phyloP scores from a whole-genome alignment of 2,113 vertebrate genomes.

The Bujurquina vittata region DNA sequence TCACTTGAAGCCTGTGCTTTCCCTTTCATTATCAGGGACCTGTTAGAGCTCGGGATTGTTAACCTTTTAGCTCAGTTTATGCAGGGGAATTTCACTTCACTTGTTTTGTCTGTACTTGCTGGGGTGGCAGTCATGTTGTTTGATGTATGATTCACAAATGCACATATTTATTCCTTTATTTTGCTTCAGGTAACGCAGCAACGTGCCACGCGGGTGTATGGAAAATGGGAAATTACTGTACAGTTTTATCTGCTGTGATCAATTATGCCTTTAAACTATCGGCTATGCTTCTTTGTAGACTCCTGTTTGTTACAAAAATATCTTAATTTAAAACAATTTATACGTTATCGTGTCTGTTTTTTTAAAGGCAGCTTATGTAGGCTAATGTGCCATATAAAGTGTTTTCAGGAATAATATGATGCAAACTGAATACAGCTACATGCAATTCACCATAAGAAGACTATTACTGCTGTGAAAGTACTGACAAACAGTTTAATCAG shows the following conservation, averaged over 20 bases:
- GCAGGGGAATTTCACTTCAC: slow-evolving; percentile 46
- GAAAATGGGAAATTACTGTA: not conserved
- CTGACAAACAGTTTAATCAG: not conserved
- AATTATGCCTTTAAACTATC: not conserved
- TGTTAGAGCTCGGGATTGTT: slow-evolving; percentile 46
- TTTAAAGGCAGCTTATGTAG: not conserved
- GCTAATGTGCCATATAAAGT: not conserved
- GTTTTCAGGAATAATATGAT: not conserved
- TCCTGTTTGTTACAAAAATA: not conserved
- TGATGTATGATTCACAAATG: not conserved
- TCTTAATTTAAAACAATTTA: not conserved
- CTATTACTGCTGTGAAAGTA: not conserved
- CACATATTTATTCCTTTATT: not conserved
- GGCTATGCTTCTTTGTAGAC: not conserved
- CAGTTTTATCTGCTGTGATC: not conserved
- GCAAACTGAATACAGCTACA: not conserved
- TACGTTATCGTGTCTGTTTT: not conserved
- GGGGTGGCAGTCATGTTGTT: not conserved
- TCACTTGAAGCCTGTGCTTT: slow-evolving; percentile 53
- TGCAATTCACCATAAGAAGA: not conserved
- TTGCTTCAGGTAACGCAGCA: not conserved
- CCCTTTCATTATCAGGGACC: slow-evolving; percentile 69
- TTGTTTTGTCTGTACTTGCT: not conserved
- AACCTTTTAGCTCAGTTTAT: slow-evolving; percentile 57
- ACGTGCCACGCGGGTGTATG: not conserved